Evolutionary conservation across 2,113 vertebrate genomes (phyloP), one percentile per base, ranked within the genome.

Genomic region (Callionymus lyra): DNA sequence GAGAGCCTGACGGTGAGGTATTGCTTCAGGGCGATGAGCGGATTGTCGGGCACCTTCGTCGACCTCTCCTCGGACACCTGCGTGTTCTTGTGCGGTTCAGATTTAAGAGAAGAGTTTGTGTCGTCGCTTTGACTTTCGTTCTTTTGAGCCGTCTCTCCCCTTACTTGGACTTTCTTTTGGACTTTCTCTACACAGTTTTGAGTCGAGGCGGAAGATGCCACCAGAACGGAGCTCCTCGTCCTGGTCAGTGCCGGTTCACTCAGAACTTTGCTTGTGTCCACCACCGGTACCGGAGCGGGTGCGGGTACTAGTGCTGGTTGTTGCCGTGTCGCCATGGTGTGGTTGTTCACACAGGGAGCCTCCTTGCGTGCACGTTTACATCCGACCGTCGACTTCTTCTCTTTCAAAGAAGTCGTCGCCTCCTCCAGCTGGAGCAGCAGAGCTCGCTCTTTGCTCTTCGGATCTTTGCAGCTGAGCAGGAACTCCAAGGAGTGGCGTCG

Each of bases 1-100:
- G 78, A 82, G 16, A 89, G 65, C 41, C 63, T 77, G 31, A 88
- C 83, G 10, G 63, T 82, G 16, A 87, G 49, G 47, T 86, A 86
- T 70, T 79, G 82, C 43, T 76, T 86, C 54, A 85, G 67, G 10
- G 75, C 67, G 44, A 62, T 35, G 6, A 64, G 18, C 8, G 68
- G 68, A 44, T 68, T 61, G 52, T 66, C 72, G 15, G 6, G 41
- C 6, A 47, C 31, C 27, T 45, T 62, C 49, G 64, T 56, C 1
- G 16, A 38, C 27, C 34, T 39, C 9, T 41, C 35, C 1, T 36
- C 21, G 38, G 33, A 49, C 12, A 31, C 16, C 21, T 45, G 8
- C 53, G 50, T 49, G 16, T 9, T 9, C 6, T 16, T 54, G 40
- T 2, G 44, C n/a, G 1, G 50, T 21, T 19, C n/a, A 16, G 13